phyloP scores from a whole-genome alignment of 2,797 vertebrate species.

The Pelobates cultripes region DNA sequence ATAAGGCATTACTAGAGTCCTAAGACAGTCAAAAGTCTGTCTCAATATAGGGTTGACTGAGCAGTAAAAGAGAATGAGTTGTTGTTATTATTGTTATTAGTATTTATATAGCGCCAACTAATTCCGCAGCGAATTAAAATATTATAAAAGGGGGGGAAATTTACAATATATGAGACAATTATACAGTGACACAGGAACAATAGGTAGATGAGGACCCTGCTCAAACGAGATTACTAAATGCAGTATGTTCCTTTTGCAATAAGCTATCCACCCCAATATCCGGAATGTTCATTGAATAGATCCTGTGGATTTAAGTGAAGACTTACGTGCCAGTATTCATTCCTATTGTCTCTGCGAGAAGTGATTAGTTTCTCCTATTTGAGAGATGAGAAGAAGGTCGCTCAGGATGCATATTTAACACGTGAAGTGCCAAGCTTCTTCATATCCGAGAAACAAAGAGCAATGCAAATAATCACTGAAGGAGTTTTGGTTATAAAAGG shows the following conservation, averaged over 20 bases:
- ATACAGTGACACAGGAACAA: too few relatives aligned
- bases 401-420: constrained; percentile 25
- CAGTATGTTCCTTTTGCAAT: not conserved
- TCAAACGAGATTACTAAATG: too few relatives aligned
- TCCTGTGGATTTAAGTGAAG: not conserved
- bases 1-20: too few relatives aligned
- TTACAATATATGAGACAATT: too few relatives aligned
- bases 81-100: too few relatives aligned
- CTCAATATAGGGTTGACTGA: too few relatives aligned
- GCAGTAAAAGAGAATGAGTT: too few relatives aligned
- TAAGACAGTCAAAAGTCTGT: too few relatives aligned
- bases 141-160: too few relatives aligned
- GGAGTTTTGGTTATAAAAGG: constrained; percentile 20
- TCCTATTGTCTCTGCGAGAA: not conserved
- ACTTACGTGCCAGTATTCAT: not conserved
- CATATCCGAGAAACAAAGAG: not conserved
- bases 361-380: constrained; percentile 6
- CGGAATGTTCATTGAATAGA: not conserved
- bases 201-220: too few relatives aligned
- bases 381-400: not conserved
- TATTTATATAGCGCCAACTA: too few relatives aligned
- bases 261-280: not conserved
- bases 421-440: not conserved
- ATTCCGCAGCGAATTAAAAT: too few relatives aligned
- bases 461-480: not conserved